phyloP scores from a whole-genome alignment of 2,113 vertebrate species.

The Pteronura brasiliensis region DNA sequence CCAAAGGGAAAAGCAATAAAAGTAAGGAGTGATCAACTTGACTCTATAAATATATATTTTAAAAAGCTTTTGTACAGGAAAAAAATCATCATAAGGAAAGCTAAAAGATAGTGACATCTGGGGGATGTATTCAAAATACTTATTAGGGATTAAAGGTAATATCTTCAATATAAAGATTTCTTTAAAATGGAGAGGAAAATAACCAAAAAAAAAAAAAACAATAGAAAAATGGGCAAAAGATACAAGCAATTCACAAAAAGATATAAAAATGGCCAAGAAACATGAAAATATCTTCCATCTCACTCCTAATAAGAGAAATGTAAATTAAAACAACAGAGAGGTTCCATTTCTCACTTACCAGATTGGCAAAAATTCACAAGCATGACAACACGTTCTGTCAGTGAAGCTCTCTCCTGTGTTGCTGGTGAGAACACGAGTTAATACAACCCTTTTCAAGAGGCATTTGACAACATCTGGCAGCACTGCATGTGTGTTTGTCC shows the following conservation, averaged over 20 bases:
- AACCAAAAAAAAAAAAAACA: neutral
- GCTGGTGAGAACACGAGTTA: neutral
- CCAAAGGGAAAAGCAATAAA: neutral
- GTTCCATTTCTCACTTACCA: neutral
- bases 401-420: neutral
- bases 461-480: neutral
- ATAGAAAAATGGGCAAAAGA: neutral
- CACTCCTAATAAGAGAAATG: neutral
- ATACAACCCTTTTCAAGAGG: neutral
- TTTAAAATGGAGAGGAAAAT: neutral
- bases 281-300: neutral
- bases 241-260: neutral
- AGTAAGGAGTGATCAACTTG: too few species aligned
- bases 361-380: neutral
- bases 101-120: neutral
- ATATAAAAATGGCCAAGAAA: neutral
- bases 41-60: neutral
- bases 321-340: neutral
- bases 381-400: fast-evolving
- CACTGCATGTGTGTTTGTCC: fast-evolving
- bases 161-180: neutral
- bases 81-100: neutral
- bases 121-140: neutral
- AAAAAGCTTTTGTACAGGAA: neutral
- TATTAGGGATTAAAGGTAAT: neutral